Conservation (phyloP, 53 echinoderm and acorn worm species). For the Hippasteria phrygiana region DNA sequence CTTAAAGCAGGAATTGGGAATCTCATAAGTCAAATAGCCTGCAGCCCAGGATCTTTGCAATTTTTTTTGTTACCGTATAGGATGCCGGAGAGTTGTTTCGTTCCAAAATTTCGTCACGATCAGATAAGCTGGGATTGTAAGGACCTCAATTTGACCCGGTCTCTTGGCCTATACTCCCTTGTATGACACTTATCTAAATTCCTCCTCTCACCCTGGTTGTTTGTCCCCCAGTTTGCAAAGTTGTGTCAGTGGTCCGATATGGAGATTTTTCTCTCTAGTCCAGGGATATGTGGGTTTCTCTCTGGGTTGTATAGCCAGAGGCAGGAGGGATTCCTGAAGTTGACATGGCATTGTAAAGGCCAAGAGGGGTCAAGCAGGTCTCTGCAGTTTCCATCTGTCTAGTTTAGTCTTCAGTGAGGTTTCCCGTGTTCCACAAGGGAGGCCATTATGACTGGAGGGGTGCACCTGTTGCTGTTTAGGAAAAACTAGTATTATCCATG, state of each 20-base stretch:
- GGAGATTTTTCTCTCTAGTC: not conserved
- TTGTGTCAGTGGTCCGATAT: not conserved
- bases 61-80: too few species aligned
- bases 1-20: not conserved
- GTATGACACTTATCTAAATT: not conserved
- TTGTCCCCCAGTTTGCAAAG: not conserved
- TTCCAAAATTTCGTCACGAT: not conserved
- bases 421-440: conserved; percentile 2
- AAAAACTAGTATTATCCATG: not conserved
- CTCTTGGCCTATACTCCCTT: not conserved
- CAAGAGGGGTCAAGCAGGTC: conserved; percentile 27
- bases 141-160: not conserved
- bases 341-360: conserved; percentile 46
- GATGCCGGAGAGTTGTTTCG: not conserved
- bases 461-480: not conserved
- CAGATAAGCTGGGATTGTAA: not conserved
- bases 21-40: not conserved
- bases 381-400: conserved; percentile 25
- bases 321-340: conserved; percentile 27
- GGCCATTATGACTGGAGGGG: not conserved
- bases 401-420: conserved; percentile 18
- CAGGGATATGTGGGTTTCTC: not conserved
- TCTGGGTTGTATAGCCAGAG: not conserved
- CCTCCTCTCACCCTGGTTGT: not conserved
- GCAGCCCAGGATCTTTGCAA: not conserved